Evolutionary conservation across 2,113 vertebrate species (phyloP), one percentile per base, ranked within the genome.

Genomic region (Xenotilapia flavipinnis): DNA sequence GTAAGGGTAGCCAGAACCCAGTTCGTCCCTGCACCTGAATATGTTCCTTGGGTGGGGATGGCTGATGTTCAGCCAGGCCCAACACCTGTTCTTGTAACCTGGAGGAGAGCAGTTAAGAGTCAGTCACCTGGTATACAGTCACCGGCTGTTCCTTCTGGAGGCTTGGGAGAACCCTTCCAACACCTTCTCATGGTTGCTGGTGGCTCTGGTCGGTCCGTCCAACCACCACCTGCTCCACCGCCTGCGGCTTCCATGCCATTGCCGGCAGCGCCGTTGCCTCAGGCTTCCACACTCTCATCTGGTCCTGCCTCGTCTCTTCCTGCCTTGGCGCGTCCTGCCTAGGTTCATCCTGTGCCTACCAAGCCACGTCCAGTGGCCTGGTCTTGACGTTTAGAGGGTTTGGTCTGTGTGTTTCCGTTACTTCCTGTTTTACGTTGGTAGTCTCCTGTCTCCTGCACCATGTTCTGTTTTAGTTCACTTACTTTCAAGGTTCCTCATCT

Each of bases 41-140:
- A 19, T 51, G 49, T n/a, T n/a, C 17, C 49, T 51, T 8, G 17
- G 17, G 49, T 51, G 4, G 49, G 49, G 49, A 1, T n/a, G 8
- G 49, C 49, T 51, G 49, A 9, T 51, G 49, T n/a, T 51, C 49
- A 19, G 49, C 8, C 17, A 51, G 49, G 19, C 17, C 8, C 3
- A n/a, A 0, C 8, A 51, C 17, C 17, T 0, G 9, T 51, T 51
- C 17, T 5, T 51, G 8, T 51, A 2, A 2, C 2, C 19, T 19
- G 8, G 3, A 51, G 49, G 17, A 9, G 49, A 51, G 19, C 49
- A n/a, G 2, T n/a, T 53, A n/a, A n/a, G 49, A 53, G 19, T 53
- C 49, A 53, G 19, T 53, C 19, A n/a, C 19, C 51, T 53, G 51
- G 19, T 21, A 0, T 51, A n/a, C 51, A 53, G 51, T 53, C 51